A percentile compares a stretch with the other conserved stretches of the same genome.
These are phyloP conservation scores for Synanthedon formicaeformis DNA, from an alignment of 2,888 invertebrate genomes.

Conservation along the genomic window DNA sequence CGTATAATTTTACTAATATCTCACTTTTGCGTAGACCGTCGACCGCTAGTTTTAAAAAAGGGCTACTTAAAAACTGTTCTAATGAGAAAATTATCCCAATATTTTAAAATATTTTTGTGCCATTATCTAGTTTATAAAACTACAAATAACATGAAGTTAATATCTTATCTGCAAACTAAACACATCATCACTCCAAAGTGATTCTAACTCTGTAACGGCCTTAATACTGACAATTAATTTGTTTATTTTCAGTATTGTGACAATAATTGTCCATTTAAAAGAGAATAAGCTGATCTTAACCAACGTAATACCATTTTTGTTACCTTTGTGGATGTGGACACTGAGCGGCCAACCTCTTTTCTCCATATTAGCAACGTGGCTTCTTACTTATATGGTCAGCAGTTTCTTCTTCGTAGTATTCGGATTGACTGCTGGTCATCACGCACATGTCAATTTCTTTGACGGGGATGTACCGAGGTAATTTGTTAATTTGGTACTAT, in stretches of 20 bases:
- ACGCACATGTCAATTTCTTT: conserved; percentile 83
- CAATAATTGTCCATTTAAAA: conserved; percentile 21
- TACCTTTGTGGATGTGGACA: conserved; percentile 56
- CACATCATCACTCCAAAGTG: too few relatives aligned
- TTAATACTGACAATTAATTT: too few relatives aligned
- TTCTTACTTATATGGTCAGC: conserved; percentile 51
- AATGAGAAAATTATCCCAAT: too few relatives aligned
- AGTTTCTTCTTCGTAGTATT: conserved; percentile 75
- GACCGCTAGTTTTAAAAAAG: too few relatives aligned
- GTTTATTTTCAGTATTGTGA: conserved; percentile 25
- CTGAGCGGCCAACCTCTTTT: conserved; percentile 35
- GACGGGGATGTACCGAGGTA: conserved; percentile 82
- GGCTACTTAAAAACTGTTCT: too few relatives aligned
- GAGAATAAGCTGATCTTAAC: conserved; percentile 32
- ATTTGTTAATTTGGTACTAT: background rate
- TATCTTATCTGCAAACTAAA: too few relatives aligned
- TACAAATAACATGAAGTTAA: too few relatives aligned
- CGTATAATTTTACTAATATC: too few relatives aligned
- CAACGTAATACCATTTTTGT: conserved; percentile 31
- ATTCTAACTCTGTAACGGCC: too few relatives aligned
- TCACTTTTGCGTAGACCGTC: too few relatives aligned
- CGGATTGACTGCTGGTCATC: conserved; percentile 84
- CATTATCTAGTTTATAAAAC: too few relatives aligned
- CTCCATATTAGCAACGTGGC: conserved; percentile 64
- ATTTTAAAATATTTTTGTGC: too few relatives aligned